A percentile compares a stretch with the other conserved stretches of the same genome.
Conservation (phyloP, 1,140 invertebrate species). For the Caerostris darwini region DNA sequence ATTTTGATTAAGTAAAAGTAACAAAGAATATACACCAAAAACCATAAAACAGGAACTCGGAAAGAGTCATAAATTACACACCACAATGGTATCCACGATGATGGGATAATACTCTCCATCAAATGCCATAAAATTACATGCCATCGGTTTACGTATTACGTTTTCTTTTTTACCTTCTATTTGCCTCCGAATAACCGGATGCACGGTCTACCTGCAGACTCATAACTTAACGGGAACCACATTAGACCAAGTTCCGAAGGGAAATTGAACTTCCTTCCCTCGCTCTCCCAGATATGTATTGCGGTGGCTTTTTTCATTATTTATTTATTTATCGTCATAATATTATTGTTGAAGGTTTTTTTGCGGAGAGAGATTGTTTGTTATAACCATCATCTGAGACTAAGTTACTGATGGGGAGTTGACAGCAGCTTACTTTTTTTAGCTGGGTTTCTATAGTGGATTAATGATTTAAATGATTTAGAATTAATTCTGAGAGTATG, state of each 20-base stretch:
- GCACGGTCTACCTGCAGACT: neutral
- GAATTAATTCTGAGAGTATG: too few species aligned
- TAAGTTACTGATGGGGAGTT: neutral
- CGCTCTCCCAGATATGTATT: neutral
- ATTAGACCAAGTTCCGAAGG: constrained; percentile 45
- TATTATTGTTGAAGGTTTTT: neutral
- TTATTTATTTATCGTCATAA: constrained; percentile 12
- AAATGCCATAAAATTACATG: neutral
- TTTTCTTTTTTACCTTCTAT: neutral
- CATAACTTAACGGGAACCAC: constrained; percentile 46
- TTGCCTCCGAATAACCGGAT: constrained; percentile 17
- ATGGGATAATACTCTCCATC: neutral
- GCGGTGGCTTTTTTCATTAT: neutral
- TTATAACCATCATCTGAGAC: neutral
- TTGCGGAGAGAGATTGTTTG: neutral
- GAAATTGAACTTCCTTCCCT: constrained; percentile 56
- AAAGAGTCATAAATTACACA: constrained; percentile 9
- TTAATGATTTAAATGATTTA: too few species aligned
- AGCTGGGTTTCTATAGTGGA: too few species aligned
- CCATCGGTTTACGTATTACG: neutral
- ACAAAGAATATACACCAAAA: neutral
- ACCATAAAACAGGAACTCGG: neutral
- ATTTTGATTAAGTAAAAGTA: neutral
- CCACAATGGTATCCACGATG: constrained; percentile 3
- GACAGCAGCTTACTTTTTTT: neutral